Conservation (phyloP, 2,888 invertebrate genomes). For the Tinea semifulvella region DNA sequence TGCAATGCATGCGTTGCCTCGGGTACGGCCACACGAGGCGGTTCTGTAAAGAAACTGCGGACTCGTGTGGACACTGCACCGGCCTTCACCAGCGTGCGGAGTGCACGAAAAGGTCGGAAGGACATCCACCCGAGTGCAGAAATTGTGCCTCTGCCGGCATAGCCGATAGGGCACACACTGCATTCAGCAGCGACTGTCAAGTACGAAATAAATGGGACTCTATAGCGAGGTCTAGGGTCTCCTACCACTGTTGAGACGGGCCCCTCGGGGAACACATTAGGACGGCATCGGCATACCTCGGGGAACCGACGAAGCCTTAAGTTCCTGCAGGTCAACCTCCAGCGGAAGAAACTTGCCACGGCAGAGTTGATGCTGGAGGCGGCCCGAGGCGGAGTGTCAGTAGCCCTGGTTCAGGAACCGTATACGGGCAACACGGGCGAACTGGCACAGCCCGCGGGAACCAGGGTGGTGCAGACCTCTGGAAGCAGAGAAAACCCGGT, state of each 20-base stretch:
- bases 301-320: background rate
- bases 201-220: conserved; percentile 21
- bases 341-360: conserved; percentile 21
- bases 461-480: conserved; percentile 22
- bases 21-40: conserved; percentile 24
- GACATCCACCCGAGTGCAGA: conserved; percentile 11
- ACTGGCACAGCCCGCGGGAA: conserved; percentile 19
- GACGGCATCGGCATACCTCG: too few relatives aligned
- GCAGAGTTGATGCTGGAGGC: conserved; percentile 21
- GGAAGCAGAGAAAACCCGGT: conserved; percentile 21
- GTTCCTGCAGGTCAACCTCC: conserved; percentile 22
- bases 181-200: conserved; percentile 17
- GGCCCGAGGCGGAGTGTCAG: background rate
- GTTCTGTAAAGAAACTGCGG: conserved; percentile 19
- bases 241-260: too few relatives aligned
- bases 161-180: conserved; percentile 10
- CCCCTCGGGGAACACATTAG: too few relatives aligned
- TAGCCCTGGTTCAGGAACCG: conserved; percentile 26
- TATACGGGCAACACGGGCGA: conserved; percentile 22
- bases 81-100: conserved; percentile 17
- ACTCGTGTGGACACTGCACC: conserved; percentile 23
- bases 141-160: conserved; percentile 17
- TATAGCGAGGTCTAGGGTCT: conserved; percentile 20
- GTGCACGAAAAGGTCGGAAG: conserved; percentile 12
- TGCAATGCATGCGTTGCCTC: too few relatives aligned